Evolutionary conservation across 2,888 invertebrate genomes (phyloP).

Genomic region (Hedychridium roseum): DNA sequence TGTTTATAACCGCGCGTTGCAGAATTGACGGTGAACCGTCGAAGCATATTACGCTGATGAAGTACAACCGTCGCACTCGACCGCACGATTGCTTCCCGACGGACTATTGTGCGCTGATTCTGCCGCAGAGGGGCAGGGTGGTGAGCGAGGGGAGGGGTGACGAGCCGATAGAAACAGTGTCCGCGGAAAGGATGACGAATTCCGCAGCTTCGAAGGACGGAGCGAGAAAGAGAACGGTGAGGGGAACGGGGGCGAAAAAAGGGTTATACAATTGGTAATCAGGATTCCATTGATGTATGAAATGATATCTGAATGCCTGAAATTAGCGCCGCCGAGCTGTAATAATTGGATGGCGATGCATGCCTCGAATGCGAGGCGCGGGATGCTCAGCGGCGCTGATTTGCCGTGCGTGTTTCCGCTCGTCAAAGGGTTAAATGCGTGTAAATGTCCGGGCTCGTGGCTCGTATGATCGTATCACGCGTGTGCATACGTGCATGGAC

Average conservation of each 20-base stretch:
- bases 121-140: not conserved
- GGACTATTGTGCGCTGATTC: slow-evolving; percentile 22
- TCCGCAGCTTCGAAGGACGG: not conserved
- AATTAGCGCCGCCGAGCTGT: slow-evolving; percentile 52
- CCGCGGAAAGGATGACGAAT: no score
- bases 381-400: slow-evolving; percentile 31
- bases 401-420: slow-evolving; percentile 43
- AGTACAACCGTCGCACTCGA: slow-evolving; percentile 27
- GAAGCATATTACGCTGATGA: slow-evolving; percentile 38
- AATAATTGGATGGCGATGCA: slow-evolving; percentile 51
- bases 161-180: slow-evolving; percentile 1
- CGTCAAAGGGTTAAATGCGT: slow-evolving; percentile 55
- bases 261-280: slow-evolving; percentile 51
- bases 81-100: slow-evolving; percentile 31
- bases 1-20: slow-evolving; percentile 36
- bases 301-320: slow-evolving; percentile 53
- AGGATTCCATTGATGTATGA: slow-evolving; percentile 50
- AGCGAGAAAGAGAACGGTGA: slow-evolving; percentile 7
- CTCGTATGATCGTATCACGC: slow-evolving; percentile 40
- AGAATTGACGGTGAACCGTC: slow-evolving; percentile 40
- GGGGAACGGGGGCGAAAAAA: slow-evolving; percentile 19
- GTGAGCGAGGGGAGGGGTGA: not conserved
- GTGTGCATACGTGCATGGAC: slow-evolving; percentile 17
- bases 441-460: slow-evolving; percentile 48
- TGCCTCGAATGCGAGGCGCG: slow-evolving; percentile 36